phyloP scores from a whole-genome alignment of 2,797 vertebrate genomes.

The Pelobates cultripes region DNA sequence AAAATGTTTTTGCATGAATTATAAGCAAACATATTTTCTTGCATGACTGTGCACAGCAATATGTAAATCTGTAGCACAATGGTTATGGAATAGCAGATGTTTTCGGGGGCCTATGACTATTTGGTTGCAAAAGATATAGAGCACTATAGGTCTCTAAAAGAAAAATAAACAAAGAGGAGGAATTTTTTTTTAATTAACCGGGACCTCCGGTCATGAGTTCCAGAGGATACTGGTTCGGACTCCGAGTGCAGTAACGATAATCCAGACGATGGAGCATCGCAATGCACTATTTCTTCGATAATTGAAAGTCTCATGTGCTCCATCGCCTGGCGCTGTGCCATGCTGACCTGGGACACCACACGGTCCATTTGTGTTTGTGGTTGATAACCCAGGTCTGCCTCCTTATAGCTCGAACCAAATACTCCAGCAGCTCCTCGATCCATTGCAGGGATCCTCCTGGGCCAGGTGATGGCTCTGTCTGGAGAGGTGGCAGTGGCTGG shows the following conservation, averaged over 20 bases:
- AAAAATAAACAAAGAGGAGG: no score
- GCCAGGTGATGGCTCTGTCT: no score
- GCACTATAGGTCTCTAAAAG: no score
- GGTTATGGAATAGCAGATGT: no score
- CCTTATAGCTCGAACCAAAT: not conserved
- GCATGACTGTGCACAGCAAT: no score
- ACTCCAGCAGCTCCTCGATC: not conserved
- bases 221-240: not conserved
- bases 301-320: not conserved
- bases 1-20: no score
- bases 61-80: no score
- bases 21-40: no score
- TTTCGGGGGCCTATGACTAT: no score
- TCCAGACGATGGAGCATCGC: not conserved
- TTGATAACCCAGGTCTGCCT: not conserved
- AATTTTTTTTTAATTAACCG: no score
- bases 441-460: not conserved
- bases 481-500: not conserved
- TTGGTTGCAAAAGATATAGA: no score
- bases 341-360: not conserved
- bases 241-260: not conserved
- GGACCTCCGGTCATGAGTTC: no score
- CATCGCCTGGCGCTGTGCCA: not conserved
- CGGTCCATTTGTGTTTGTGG: not conserved
- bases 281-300: not conserved